phyloP scores from a whole-genome alignment of 1,140 invertebrate genomes.

The Telenomus remus region DNA sequence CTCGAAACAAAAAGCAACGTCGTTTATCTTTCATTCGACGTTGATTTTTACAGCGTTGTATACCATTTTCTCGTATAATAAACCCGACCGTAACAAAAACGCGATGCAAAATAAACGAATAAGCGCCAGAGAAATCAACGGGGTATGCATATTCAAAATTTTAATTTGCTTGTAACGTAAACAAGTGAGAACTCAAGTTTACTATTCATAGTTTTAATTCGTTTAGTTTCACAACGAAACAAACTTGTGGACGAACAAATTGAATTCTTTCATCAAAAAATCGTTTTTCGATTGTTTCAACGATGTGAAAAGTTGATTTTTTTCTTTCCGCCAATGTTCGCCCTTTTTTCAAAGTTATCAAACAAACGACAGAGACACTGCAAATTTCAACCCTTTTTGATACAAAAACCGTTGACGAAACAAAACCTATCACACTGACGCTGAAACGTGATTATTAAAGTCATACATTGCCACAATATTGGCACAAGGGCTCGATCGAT shows the following conservation, averaged over 20 bases:
- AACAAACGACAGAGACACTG: too few species aligned
- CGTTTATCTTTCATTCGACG: constrained; percentile 1
- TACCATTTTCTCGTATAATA: constrained; percentile 12
- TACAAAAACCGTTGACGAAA: too few species aligned
- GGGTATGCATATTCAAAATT: constrained; percentile 26
- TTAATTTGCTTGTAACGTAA: constrained; percentile 11
- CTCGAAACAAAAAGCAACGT: background rate
- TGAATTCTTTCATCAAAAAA: too few species aligned
- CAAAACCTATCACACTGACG: too few species aligned
- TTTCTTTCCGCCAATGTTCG: too few species aligned
- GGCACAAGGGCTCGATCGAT: constrained; percentile 16
- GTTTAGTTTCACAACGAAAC: background rate
- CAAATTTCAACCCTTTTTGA: too few species aligned
- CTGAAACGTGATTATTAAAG: too few species aligned
- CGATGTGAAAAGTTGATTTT: too few species aligned
- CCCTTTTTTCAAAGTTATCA: too few species aligned
- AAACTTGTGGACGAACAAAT: too few species aligned
- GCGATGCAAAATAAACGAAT: constrained; percentile 14
- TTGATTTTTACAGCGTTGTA: constrained; percentile 33
- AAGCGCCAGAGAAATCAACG: constrained; percentile 4
- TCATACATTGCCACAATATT: constrained; percentile 1
- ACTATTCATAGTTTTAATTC: constrained; percentile 17
- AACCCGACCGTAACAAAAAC: constrained; percentile 23
- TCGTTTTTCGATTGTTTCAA: too few species aligned
- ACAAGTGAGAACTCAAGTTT: background rate